A percentile compares a stretch with the other conserved stretches of the same genome.
Conservation (phyloP, 2,888 invertebrate genomes). For the Oscheius sp. region DNA sequence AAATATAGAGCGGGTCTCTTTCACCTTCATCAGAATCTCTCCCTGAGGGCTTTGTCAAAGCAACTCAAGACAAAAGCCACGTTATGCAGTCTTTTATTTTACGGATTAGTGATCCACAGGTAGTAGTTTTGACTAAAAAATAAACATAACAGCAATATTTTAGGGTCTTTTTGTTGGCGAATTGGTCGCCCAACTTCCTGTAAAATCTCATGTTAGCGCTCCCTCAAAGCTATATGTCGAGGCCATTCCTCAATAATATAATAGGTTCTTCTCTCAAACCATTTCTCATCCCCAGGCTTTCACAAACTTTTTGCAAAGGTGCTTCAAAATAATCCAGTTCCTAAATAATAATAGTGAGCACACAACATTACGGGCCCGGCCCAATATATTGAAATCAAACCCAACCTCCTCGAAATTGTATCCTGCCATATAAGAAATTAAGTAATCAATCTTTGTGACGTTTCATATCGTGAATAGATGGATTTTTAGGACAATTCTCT, state of each 20-base stretch:
- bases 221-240: constrained; percentile 58
- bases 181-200: constrained; percentile 59
- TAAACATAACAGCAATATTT: constrained; percentile 19
- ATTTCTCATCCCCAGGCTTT: constrained; percentile 12
- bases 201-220: constrained; percentile 41
- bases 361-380: not conserved
- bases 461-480: not conserved
- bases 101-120: constrained; percentile 41
- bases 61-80: constrained; percentile 44
- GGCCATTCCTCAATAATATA: constrained; percentile 44
- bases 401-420: not conserved
- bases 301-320: not conserved
- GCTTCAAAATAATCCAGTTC: not conserved
- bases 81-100: constrained; percentile 57
- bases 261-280: not conserved
- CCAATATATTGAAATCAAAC: not conserved
- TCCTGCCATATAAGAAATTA: constrained; percentile 1
- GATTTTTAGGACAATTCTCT: no score
- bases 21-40: constrained; percentile 61
- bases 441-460: not conserved
- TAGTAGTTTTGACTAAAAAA: not conserved
- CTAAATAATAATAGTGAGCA: not conserved
- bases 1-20: constrained; percentile 61
- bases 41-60: constrained; percentile 57
- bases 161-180: constrained; percentile 51